Conservation (phyloP, 2,113 vertebrate species). For the Cyprinodon variegatus region DNA sequence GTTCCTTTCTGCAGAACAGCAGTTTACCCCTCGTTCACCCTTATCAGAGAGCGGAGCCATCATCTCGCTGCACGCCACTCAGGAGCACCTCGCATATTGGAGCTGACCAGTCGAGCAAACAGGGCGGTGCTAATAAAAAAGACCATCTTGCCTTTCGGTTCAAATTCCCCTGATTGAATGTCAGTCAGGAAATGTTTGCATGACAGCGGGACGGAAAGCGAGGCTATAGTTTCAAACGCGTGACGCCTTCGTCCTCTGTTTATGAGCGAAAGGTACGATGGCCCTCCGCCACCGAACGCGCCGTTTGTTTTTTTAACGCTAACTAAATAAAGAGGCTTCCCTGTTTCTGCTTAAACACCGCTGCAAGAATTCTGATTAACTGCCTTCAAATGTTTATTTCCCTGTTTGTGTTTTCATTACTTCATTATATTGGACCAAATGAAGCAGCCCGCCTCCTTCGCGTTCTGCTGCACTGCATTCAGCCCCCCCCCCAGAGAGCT, state of each 20-base stretch:
- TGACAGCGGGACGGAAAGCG: slow-evolving; percentile 71
- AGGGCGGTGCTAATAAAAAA: slow-evolving; percentile 78
- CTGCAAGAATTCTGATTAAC: slow-evolving; percentile 13
- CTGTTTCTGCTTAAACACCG: slow-evolving; percentile 31
- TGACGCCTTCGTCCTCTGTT: slow-evolving; percentile 71
- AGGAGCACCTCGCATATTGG: slow-evolving; percentile 67
- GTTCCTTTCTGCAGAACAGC: slow-evolving; percentile 81
- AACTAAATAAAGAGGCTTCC: slow-evolving; percentile 44
- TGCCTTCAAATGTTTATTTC: slow-evolving; percentile 27
- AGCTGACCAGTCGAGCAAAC: slow-evolving; percentile 82
- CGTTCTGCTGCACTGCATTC: slow-evolving; percentile 30
- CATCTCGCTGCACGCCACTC: slow-evolving; percentile 75
- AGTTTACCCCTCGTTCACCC: slow-evolving; percentile 81
- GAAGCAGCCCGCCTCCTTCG: slow-evolving; percentile 17
- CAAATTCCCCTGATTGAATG: slow-evolving; percentile 84
- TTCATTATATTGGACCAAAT: slow-evolving; percentile 10
- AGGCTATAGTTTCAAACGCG: slow-evolving; percentile 71
- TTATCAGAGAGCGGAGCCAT: slow-evolving; percentile 76
- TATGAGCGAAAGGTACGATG: slow-evolving; percentile 70
- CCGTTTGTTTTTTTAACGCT: slow-evolving; percentile 57
- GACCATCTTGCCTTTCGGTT: slow-evolving; percentile 79
- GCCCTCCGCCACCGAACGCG: slow-evolving; percentile 36
- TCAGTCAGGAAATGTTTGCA: slow-evolving; percentile 83
- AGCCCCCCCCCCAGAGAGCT: slow-evolving; percentile 45
- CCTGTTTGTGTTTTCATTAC: slow-evolving; percentile 4